A percentile compares a stretch with the other conserved stretches of the same genome.
Conservation (phyloP, 2,888 invertebrate species). For the Galeruca laticollis region DNA sequence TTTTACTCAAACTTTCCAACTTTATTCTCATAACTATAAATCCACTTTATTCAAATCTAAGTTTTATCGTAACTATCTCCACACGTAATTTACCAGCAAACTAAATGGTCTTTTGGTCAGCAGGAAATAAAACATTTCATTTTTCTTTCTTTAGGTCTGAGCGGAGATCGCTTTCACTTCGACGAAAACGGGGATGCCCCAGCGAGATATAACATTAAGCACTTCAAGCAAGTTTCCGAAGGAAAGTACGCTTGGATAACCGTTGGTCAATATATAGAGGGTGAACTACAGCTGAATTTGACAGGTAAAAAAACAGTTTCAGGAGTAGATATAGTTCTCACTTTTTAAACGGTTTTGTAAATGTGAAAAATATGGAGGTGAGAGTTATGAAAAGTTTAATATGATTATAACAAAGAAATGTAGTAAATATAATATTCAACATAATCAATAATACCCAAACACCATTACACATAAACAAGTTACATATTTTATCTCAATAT, state of each 20-base stretch:
- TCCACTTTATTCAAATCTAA: neutral
- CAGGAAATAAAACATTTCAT: constrained; percentile 28
- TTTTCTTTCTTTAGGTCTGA: constrained; percentile 75
- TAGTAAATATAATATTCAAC: no score
- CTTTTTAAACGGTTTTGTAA: neutral
- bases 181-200: constrained; percentile 93
- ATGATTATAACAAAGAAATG: no score
- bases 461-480: no score
- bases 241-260: constrained; percentile 87
- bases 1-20: no score
- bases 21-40: neutral
- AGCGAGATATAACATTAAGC: constrained; percentile 94
- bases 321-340: neutral
- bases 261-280: constrained; percentile 89
- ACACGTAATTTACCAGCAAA: neutral
- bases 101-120: constrained; percentile 14
- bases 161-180: constrained; percentile 91
- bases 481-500: no score
- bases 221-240: constrained; percentile 85
- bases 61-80: neutral
- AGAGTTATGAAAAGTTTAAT: no score
- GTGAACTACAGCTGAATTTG: constrained; percentile 82
- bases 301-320: constrained; percentile 70
- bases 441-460: no score
- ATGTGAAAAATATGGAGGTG: no score